Evolutionary conservation across 2,113 vertebrate genomes (phyloP).

Genomic region (Turnix velox): DNA sequence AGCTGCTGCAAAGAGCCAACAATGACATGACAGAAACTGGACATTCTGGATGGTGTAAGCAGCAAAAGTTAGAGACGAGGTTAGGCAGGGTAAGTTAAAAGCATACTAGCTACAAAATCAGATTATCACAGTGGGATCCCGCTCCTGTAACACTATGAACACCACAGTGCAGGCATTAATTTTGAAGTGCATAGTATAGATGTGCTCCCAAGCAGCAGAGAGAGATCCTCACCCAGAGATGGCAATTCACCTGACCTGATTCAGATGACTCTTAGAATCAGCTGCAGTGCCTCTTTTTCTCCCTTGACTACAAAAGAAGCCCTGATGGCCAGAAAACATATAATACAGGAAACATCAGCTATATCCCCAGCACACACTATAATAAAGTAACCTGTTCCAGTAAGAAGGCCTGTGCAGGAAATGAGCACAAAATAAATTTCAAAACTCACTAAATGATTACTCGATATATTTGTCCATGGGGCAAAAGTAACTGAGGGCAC

Average conservation of each 20-base stretch:
- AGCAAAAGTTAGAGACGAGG: not conserved
- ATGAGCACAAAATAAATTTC: not conserved
- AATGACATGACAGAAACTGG: rapidly evolving
- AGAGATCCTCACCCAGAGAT: not conserved
- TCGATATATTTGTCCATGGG: not conserved
- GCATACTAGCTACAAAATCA: rapidly evolving
- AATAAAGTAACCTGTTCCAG: not conserved
- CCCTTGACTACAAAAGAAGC: not conserved
- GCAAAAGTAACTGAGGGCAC: not conserved
- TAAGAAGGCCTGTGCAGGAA: not conserved
- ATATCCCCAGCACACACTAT: not conserved
- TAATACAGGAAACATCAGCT: not conserved
- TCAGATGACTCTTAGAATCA: not conserved
- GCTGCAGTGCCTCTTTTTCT: not conserved
- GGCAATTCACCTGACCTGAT: not conserved
- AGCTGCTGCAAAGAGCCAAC: rapidly evolving
- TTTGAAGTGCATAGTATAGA: not conserved
- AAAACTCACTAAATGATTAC: not conserved
- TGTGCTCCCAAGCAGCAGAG: not conserved
- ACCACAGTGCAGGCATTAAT: not conserved
- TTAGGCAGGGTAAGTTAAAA: not conserved
- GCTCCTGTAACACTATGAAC: not conserved
- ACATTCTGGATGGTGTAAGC: not conserved
- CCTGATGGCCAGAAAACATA: not conserved
- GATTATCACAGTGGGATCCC: not conserved